A percentile compares a stretch with the other conserved stretches of the same genome.
phyloP scores from a whole-genome alignment of 1,140 invertebrate genomes.

The Anoplolepis gracilipes region DNA sequence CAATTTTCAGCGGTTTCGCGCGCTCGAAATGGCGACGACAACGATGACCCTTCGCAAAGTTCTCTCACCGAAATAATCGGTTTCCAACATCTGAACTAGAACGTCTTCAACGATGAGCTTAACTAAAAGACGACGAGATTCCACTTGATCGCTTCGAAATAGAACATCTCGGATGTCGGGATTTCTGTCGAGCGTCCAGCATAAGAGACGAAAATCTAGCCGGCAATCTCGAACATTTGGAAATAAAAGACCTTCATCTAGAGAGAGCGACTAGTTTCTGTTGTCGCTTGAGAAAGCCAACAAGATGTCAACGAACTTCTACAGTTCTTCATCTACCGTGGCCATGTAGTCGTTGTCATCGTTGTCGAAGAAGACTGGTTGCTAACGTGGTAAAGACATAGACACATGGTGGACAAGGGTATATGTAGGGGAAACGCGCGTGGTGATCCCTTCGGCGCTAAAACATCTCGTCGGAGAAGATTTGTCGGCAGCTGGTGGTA shows the following conservation, averaged over 20 bases:
- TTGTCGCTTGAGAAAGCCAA: slow-evolving; percentile 17
- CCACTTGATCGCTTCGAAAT: slow-evolving; percentile 47
- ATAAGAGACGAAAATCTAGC: slow-evolving; percentile 53
- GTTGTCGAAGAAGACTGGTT: not conserved
- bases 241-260: slow-evolving; percentile 27
- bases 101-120: slow-evolving; percentile 5
- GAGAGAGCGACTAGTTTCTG: not conserved
- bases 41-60: not conserved
- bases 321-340: not conserved
- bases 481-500: slow-evolving; percentile 60
- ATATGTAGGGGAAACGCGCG: not conserved
- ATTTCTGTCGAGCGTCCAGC: slow-evolving; percentile 52
- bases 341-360: slow-evolving; percentile 3
- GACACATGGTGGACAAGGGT: slow-evolving; percentile 7
- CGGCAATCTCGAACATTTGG: slow-evolving; percentile 23
- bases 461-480: slow-evolving; percentile 60
- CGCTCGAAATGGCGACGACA: slow-evolving; percentile 18
- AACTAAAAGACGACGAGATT: slow-evolving; percentile 36
- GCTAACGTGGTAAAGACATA: slow-evolving; percentile 24
- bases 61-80: slow-evolving; percentile 29
- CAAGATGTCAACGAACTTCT: not conserved
- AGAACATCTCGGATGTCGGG: slow-evolving; percentile 42
- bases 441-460: slow-evolving; percentile 51
- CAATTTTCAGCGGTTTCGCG: slow-evolving; percentile 32
- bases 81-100: slow-evolving; percentile 47